Evolutionary conservation across 2,113 vertebrate species (phyloP), one percentile per base, ranked within the genome.

Genomic region (Ia io): DNA sequence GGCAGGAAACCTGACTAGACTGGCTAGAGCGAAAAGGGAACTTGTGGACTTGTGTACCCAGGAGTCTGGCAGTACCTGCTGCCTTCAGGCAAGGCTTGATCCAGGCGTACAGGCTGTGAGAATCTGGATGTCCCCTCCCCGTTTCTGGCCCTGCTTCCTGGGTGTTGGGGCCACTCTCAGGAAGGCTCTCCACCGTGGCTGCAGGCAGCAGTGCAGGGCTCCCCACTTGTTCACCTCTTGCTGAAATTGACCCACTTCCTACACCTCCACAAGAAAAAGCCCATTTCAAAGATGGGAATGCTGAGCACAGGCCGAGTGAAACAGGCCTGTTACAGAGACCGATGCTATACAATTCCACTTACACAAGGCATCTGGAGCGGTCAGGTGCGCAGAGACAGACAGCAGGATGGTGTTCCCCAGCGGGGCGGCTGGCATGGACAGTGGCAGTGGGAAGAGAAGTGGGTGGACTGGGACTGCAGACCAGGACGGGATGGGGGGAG

Each of bases 1-100:
- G 13, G 53, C 70, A 77, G 51, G 78, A 88, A 78, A 70, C 32
- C 23, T 63, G 44, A 40, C 18, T 16, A 59, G 49, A 32, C 10
- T 28, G 47, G 51, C 69, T 74, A 42, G 69, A 69, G 53, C 16
- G n/a, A 44, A 85, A 80, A 65, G 47, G 53, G 82, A 65, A 49
- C 47, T 73, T 6, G 49, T 12, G 44, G 71, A 49, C 22, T 13
- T 30, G 5, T 6, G 25, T 17, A 44, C 51, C 61, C 42, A 16
- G 35, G 20, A 80, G 37, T 28, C 37, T 5, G 20, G 40, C 32
- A 32, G 44, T 3, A 14, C 9, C 37, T 40, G 5, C 25, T n/a
- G 5, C 30, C 47, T 88, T 89, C 79, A 89, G 84, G 84, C 47
- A 40, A 69, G 69, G 53, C 56, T 90, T 53, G 88, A 86, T 61